Evolutionary conservation across 2,113 vertebrate genomes (phyloP).

Genomic region (Lycocorax pyrrhopterus): DNA sequence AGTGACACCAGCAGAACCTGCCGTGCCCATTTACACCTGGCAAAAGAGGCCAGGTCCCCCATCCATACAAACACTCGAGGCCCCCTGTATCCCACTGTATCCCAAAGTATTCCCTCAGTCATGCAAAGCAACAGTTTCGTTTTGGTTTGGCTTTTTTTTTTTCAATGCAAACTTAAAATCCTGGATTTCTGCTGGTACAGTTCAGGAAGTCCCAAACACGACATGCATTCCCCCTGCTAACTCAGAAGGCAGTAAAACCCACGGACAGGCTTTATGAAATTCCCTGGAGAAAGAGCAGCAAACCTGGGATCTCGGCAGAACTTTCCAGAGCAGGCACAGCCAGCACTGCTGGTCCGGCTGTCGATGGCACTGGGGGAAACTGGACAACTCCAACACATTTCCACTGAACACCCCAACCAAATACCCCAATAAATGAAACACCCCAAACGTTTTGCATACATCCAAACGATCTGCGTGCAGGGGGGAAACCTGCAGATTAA

Average conservation of each 20-base stretch:
- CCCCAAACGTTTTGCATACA: background rate
- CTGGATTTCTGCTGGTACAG: background rate
- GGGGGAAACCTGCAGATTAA: background rate
- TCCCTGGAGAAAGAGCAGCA: background rate
- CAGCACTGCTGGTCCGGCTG: background rate
- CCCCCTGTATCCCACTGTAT: background rate
- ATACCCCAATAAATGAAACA: background rate
- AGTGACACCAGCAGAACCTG: background rate
- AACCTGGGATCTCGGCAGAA: background rate
- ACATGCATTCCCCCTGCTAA: accelerated
- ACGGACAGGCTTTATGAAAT: accelerated
- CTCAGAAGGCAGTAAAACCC: background rate
- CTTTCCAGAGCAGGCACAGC: conserved; percentile 8
- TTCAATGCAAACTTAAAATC: background rate
- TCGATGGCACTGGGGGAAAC: accelerated
- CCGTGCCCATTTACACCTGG: background rate
- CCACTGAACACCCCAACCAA: background rate
- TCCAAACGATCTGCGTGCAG: accelerated
- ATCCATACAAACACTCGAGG: background rate
- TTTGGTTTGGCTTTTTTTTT: background rate
- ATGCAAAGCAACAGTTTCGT: background rate
- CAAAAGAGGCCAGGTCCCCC: background rate
- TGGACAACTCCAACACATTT: background rate
- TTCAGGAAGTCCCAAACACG: background rate
- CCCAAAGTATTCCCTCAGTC: background rate